Evolutionary conservation across 1,140 invertebrate genomes (phyloP).

Genomic region (Drosophila leontia): DNA sequence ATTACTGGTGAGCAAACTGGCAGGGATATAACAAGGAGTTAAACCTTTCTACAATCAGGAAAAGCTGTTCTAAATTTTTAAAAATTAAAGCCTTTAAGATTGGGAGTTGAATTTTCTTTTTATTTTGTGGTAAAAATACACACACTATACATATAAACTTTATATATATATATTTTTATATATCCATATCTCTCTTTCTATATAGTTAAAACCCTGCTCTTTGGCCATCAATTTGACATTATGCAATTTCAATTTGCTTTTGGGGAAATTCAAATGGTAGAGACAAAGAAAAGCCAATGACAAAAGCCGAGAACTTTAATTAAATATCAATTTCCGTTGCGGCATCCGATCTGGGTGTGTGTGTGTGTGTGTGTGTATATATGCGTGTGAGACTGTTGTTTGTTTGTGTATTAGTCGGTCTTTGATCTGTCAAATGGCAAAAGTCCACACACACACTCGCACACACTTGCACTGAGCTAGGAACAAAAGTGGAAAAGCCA

Average conservation of each 20-base stretch:
- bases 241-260: conserved; percentile 49
- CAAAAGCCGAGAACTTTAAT: conserved; percentile 68
- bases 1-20: background rate
- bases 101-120: background rate
- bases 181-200: background rate
- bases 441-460: conserved; percentile 19
- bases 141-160: background rate
- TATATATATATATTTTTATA: background rate
- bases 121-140: background rate
- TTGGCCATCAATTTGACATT: conserved; percentile 24
- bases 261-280: conserved; percentile 7
- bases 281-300: conserved; percentile 35
- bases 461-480: background rate
- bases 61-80: too few species aligned
- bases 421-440: conserved; percentile 61
- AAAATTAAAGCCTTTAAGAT: background rate
- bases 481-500: conserved; percentile 59
- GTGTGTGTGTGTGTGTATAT: conserved; percentile 1
- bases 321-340: conserved; percentile 75
- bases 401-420: conserved; percentile 43
- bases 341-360: conserved; percentile 37
- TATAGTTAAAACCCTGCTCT: background rate
- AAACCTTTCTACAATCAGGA: background rate
- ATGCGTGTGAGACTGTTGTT: conserved; percentile 12
- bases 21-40: too few species aligned